Evolutionary conservation across 2,888 invertebrate genomes (phyloP).

Genomic region (Cheilosia pagana): DNA sequence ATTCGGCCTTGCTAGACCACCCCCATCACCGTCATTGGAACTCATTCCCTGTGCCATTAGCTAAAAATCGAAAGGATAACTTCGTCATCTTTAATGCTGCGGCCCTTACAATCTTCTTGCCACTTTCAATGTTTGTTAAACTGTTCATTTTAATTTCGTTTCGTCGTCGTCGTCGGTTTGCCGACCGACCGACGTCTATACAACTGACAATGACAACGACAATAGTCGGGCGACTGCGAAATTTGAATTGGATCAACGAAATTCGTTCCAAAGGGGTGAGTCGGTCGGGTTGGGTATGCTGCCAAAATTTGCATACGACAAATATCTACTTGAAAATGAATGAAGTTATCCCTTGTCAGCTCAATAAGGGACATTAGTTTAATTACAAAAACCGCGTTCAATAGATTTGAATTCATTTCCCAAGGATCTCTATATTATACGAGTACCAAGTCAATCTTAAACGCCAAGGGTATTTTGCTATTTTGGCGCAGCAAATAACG

Average conservation of each 20-base stretch:
- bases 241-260: constrained; percentile 71
- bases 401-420: constrained; percentile 39
- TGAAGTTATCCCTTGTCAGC: constrained; percentile 74
- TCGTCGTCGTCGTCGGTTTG: too few relatives aligned
- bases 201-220: constrained; percentile 44
- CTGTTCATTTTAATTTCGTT: constrained; percentile 75
- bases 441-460: neutral
- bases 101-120: constrained; percentile 67
- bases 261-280: constrained; percentile 37
- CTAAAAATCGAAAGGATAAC: constrained; percentile 70
- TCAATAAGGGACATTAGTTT: constrained; percentile 75
- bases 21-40: neutral
- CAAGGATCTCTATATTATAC: neutral
- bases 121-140: constrained; percentile 74
- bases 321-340: constrained; percentile 73
- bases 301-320: constrained; percentile 71
- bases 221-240: constrained; percentile 57
- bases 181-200: neutral
- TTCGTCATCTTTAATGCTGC: constrained; percentile 73
- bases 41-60: constrained; percentile 37
- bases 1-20: constrained; percentile 45
- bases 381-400: constrained; percentile 75
- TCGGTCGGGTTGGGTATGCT: constrained; percentile 32
- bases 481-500: constrained; percentile 12
- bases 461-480: constrained; percentile 46